phyloP scores from a whole-genome alignment of 2,888 invertebrate genomes.

The Xiphydria camelus region DNA sequence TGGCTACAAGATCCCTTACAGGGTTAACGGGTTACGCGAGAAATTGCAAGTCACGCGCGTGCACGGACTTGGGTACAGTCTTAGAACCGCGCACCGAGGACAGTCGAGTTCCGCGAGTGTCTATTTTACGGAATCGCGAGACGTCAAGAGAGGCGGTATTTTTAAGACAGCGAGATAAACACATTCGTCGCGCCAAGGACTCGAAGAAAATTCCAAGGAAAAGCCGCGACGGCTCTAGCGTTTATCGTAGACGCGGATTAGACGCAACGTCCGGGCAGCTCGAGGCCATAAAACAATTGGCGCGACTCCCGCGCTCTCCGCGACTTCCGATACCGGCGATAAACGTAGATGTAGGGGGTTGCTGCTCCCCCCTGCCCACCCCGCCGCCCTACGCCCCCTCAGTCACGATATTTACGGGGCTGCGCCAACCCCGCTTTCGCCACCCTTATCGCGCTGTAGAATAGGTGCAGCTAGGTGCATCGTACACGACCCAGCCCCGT shows the following conservation, averaged over 20 bases:
- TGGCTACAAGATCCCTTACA: too few species aligned
- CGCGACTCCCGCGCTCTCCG: conserved; percentile 36
- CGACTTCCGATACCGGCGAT: conserved; percentile 48
- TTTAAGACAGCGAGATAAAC: too few species aligned
- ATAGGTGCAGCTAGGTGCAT: conserved; percentile 45
- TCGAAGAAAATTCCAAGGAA: too few species aligned
- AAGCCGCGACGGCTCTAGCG: too few species aligned
- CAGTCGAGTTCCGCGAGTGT: too few species aligned
- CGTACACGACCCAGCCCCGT: conserved; percentile 32
- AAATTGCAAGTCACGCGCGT: too few species aligned
- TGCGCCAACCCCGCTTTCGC: conserved; percentile 37
- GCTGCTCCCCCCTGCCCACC: background rate
- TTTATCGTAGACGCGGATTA: conserved; percentile 2
- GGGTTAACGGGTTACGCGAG: too few species aligned
- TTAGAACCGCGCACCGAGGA: too few species aligned
- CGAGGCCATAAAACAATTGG: conserved; percentile 50
- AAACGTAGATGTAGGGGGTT: conserved; percentile 20
- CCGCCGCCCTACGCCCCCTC: conserved; percentile 14
- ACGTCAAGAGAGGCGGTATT: too few species aligned
- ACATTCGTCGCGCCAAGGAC: too few species aligned
- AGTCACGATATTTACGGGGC: conserved; percentile 49
- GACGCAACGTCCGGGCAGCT: conserved; percentile 17
- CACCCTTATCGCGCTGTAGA: conserved; percentile 43
- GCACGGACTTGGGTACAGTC: too few species aligned
- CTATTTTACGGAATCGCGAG: too few species aligned